Base-by-base conservation (phyloP, 2,888 invertebrate species). In the Alcis repandata region DNA sequence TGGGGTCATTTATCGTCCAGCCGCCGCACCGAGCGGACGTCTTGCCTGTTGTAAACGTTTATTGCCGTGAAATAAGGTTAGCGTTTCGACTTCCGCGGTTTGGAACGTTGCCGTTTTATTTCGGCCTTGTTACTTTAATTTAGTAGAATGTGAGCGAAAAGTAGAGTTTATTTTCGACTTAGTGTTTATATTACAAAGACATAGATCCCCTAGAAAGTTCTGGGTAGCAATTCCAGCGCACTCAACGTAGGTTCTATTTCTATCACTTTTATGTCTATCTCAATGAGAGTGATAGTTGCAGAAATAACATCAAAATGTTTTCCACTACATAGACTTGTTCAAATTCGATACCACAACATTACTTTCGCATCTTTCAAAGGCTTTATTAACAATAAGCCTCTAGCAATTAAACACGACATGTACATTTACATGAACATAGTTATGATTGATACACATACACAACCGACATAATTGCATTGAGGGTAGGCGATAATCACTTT, bases 1-100 rank as follows among this genome's bases (percentile, higher is more conserved):
- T 56, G 76, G 76, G 79, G 80, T 82, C 90, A 88, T 91, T 90
- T 84, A 83, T 90, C 78, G 83, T 75, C 75, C 78, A 78, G 72
- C 81, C 82, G 75, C 76, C 77, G 79, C 72, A 68, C 72, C 65
- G 79, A 71, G 77, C 79, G 81, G 84, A 88, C 88, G 86, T 86
- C 82, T 82, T 79, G 77, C 70, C 62, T 64, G 74, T 77, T 77
- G 78, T 78, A 76, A 83, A 78, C 79, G 79, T 83, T 85, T 85
- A 85, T 82, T 78, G 78, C 78, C 68, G 59, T 77, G 69, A 73
- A 73, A 73, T 73, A 73, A 68, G 68, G 68, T 68, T 65, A 70
- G 59, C 67, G 67, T 72, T 72, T 69, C 59, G 65, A 67, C 72
- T 70, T 67, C 59, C 61, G 60, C 56, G 60, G 64, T 62, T 66